These are phyloP conservation scores for Ctenomys sociabilis DNA, from an alignment of 2,113 vertebrate genomes.

Conservation along the genomic window DNA sequence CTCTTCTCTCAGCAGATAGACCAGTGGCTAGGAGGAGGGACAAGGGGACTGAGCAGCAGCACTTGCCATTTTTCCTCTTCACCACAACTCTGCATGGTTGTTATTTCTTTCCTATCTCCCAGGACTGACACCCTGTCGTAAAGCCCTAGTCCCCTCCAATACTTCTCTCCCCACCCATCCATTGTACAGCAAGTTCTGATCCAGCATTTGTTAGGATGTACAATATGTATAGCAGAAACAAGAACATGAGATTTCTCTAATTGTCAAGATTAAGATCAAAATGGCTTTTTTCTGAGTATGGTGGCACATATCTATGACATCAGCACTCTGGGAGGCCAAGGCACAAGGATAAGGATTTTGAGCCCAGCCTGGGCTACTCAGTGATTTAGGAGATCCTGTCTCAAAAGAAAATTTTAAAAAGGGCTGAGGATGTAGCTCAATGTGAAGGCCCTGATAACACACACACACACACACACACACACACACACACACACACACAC, in stretches of 20 bases:
- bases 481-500: too few species aligned
- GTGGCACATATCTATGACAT: not conserved
- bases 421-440: not conserved
- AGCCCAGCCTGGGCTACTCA: not conserved
- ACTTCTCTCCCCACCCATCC: not conserved
- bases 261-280: not conserved
- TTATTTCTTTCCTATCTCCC: not conserved
- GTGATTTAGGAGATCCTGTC: not conserved
- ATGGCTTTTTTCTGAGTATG: not conserved
- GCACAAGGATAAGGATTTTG: not conserved
- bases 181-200: not conserved
- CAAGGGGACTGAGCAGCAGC: not conserved
- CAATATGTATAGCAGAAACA: not conserved
- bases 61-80: not conserved
- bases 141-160: not conserved
- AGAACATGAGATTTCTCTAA: conserved; percentile 17
- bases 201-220: conserved; percentile 11
- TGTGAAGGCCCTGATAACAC: not conserved
- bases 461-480: not conserved
- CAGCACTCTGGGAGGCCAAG: not conserved
- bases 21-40: not conserved
- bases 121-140: not conserved
- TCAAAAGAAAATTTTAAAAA: not conserved
- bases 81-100: not conserved
- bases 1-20: not conserved